These are phyloP conservation scores for Lineus longissimus DNA, from an alignment of 1,140 invertebrate genomes.

Conservation along the genomic window DNA sequence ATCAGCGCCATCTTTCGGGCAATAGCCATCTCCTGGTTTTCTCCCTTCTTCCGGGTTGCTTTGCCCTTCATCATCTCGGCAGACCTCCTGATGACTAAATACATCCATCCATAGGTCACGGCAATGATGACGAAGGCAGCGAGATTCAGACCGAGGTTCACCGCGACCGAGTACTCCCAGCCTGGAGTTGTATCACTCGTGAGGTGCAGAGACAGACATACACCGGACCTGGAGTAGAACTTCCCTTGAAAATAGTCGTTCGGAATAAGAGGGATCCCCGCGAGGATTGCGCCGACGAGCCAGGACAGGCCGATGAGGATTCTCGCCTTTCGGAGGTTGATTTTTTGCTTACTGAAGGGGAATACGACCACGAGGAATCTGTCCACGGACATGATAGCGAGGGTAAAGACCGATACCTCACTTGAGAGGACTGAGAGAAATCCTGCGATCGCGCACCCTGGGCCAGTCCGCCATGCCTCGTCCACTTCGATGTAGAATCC, in stretches of 20 bases:
- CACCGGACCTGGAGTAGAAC: constrained; percentile 2
- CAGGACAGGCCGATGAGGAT: constrained; percentile 16
- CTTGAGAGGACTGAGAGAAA: constrained; percentile 31
- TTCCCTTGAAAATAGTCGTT: neutral
- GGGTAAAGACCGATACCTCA: constrained; percentile 32
- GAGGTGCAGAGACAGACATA: constrained; percentile 16
- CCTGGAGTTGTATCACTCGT: constrained; percentile 8
- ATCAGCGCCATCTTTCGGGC: constrained; percentile 14
- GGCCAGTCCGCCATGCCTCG: constrained; percentile 29
- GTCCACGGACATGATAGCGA: constrained; percentile 35
- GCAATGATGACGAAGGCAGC: constrained; percentile 12
- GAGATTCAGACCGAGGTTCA: constrained; percentile 15
- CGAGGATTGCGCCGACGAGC: constrained; percentile 19
- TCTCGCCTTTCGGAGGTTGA: constrained; percentile 12
- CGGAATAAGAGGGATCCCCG: constrained; percentile 21
- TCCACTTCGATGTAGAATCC: constrained; percentile 33
- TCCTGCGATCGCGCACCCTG: constrained; percentile 30
- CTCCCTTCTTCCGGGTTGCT: neutral
- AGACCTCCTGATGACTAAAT: neutral
- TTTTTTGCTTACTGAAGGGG: constrained; percentile 23
- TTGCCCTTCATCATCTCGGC: neutral
- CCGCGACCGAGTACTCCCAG: constrained; percentile 19
- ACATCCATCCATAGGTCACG: constrained; percentile 5
- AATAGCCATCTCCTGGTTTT: constrained; percentile 10
- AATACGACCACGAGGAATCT: constrained; percentile 29